phyloP scores from a whole-genome alignment of 2,113 vertebrate genomes.

The Oryzias javanicus region DNA sequence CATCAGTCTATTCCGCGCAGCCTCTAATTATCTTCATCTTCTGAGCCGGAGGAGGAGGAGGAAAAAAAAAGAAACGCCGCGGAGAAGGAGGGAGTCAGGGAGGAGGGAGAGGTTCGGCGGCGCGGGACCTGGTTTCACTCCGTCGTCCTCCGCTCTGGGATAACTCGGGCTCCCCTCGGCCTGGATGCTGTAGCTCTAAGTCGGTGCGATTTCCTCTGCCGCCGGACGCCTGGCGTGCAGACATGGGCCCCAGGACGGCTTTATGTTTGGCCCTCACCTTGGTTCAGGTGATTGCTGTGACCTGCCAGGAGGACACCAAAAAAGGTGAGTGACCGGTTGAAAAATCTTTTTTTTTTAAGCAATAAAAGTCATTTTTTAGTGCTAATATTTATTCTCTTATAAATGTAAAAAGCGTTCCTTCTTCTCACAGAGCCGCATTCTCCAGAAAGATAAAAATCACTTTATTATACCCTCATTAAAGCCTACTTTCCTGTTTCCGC shows the following conservation, averaged over 20 bases:
- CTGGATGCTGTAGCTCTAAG: slow-evolving; percentile 55
- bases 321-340: slow-evolving; percentile 60
- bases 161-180: slow-evolving; percentile 32
- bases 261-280: slow-evolving; percentile 61
- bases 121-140: slow-evolving; percentile 42
- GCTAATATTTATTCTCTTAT: background rate
- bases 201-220: slow-evolving; percentile 15
- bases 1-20: slow-evolving; percentile 33
- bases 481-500: background rate
- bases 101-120: slow-evolving; percentile 22
- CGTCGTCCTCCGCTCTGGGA: slow-evolving; percentile 53
- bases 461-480: slow-evolving; percentile 5
- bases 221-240: slow-evolving; percentile 42
- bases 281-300: slow-evolving; percentile 66
- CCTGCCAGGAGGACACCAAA: slow-evolving; percentile 61
- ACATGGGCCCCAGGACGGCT: slow-evolving; percentile 69
- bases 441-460: slow-evolving; percentile 30
- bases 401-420: background rate
- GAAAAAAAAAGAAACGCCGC: slow-evolving; percentile 44
- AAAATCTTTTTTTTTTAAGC: background rate
- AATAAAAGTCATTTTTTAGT: background rate
- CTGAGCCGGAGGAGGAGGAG: slow-evolving; percentile 39
- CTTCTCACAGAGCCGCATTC: slow-evolving; percentile 3
- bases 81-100: slow-evolving; percentile 34
- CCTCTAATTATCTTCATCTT: slow-evolving; percentile 60